These are phyloP conservation scores for Synergus umbraculus DNA, from an alignment of 2,888 invertebrate species.

Conservation along the genomic window DNA sequence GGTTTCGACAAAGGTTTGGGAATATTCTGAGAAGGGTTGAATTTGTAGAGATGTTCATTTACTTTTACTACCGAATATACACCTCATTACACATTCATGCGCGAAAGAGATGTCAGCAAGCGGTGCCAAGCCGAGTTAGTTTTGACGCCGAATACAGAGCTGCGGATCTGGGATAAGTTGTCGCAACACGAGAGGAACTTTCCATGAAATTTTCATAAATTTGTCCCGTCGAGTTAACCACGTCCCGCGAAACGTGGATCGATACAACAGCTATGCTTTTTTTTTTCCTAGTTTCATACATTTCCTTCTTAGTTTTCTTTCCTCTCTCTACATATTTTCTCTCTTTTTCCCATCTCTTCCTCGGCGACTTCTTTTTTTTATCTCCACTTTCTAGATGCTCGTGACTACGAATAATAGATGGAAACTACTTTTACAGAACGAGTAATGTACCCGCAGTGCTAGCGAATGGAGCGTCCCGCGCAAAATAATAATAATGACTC, in stretches of 20 bases:
- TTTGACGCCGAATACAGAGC: constrained; percentile 41
- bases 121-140: constrained; percentile 47
- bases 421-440: constrained; percentile 34
- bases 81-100: constrained; percentile 55
- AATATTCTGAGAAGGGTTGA: neutral
- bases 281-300: constrained; percentile 52
- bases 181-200: constrained; percentile 42
- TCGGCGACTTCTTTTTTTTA: constrained; percentile 16
- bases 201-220: constrained; percentile 57
- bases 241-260: constrained; percentile 39
- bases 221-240: constrained; percentile 50
- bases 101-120: constrained; percentile 42
- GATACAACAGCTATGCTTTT: constrained; percentile 41
- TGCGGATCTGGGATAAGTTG: constrained; percentile 29
- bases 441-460: constrained; percentile 36
- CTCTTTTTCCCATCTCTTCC: neutral
- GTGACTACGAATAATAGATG: constrained; percentile 39
- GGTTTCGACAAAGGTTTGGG: neutral
- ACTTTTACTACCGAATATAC: constrained; percentile 30
- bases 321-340: neutral
- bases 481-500: constrained; percentile 44
- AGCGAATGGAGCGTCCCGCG: constrained; percentile 27
- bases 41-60: constrained; percentile 24
- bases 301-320: neutral
- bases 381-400: constrained; percentile 20